phyloP scores from a whole-genome alignment of 2,888 invertebrate species.

The Rosalia funebris region DNA sequence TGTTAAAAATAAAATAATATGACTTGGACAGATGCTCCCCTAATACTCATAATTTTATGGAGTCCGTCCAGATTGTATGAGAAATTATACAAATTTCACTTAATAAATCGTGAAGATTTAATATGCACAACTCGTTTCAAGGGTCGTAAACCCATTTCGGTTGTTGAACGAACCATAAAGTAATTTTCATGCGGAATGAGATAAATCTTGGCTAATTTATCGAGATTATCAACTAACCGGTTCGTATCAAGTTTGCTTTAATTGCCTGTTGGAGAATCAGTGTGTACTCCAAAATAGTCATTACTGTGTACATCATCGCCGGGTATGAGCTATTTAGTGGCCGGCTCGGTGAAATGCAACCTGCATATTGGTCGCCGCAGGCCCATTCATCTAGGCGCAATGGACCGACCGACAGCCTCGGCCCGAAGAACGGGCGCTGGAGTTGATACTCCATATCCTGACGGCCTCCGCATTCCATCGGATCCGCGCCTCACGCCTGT shows the following conservation, averaged over 20 bases:
- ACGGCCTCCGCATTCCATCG: constrained; percentile 9
- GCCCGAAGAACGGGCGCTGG: neutral
- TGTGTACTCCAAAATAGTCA: constrained; percentile 27
- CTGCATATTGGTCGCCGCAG: constrained; percentile 31
- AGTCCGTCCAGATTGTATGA: too few relatives aligned
- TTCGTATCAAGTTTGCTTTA: neutral
- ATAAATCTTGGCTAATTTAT: neutral
- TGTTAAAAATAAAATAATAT: too few relatives aligned
- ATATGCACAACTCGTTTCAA: too few relatives aligned
- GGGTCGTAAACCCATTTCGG: neutral
- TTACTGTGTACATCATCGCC: constrained; percentile 25
- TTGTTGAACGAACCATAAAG: neutral
- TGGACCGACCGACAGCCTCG: neutral
- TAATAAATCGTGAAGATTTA: too few relatives aligned
- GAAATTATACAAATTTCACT: too few relatives aligned
- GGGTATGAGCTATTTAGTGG: constrained; percentile 38
- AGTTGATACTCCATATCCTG: constrained; percentile 5
- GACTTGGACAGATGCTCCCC: too few relatives aligned
- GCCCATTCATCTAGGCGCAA: neutral
- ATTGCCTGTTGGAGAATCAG: constrained; percentile 9
- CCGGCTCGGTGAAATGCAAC: constrained; percentile 42
- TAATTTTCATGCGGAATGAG: neutral
- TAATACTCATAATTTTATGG: too few relatives aligned
- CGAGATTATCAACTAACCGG: neutral
- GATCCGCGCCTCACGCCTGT: constrained; percentile 27